Base-by-base conservation (phyloP, 2,888 invertebrate genomes). In the Nomada lathburiana region DNA sequence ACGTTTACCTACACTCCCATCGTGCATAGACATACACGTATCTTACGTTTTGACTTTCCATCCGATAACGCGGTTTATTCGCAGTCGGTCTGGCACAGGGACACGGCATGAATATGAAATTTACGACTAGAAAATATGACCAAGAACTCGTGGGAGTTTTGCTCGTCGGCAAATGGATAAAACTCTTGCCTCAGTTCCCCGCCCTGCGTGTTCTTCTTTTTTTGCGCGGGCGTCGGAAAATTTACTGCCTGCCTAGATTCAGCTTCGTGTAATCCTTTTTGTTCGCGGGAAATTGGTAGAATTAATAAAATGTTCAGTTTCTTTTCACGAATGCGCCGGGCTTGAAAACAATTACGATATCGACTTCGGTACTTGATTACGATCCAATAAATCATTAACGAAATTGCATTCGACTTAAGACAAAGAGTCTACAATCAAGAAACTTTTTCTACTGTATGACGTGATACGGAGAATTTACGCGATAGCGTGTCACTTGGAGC, bases 41-140 rank as follows among this genome's bases (percentile, higher is more conserved):
- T 63, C 44, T 52, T 68, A 53, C 63, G 52, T 80, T 80, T 82
- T 80, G 63, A 71, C 71, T 75, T 67, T 59, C 36, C 55, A 75
- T 59, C 62, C 59, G 63, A 60, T 80, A 80, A 80, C 65, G n/a
- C 55, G 67, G 52, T 69, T 70, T 70, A 82, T 63, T 53, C 47
- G 55, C 50, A 62, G 62, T 44, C 18, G 52, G 47, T 13, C 20
- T 23, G 64, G 16, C 26, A 52, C 23, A 60, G 71, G 57, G 47
- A 59, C 26, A 18, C 42, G 42, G 73, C 73, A 76, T 82, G 83
- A 84, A 84, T 84, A 82, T 72, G 76, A 81, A 84, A 82, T 76
- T 82, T 72, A 26, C 20, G 75, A 23, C 55, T 55, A 55, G 67
- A 50, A 81, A 73, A 82, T 71, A 75, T 42, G 60, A 4, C 42